Base-by-base conservation (phyloP, 2,888 invertebrate species). In the Phragmatobia fuliginosa region DNA sequence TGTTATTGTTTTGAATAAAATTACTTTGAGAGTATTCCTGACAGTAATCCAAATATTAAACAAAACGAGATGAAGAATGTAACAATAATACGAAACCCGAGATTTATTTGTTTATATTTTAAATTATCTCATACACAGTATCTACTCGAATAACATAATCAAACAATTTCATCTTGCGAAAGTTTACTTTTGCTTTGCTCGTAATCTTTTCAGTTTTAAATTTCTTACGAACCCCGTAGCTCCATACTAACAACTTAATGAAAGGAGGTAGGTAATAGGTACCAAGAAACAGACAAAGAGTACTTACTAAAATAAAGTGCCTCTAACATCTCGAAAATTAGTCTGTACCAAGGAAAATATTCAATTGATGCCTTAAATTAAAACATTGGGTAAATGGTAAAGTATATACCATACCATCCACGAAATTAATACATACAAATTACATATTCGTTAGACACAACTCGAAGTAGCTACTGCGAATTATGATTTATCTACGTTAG, bases 31-130 rank as follows among this genome's bases (percentile, higher is more conserved):
- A 52, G 1, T 64, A 33, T 49, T 49, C 33, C 49, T 64, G 63
- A 64, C 49, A 32, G 8, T 64, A 52, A 49, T n/a, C 49, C 49
- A 64, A 64, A 64, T 62, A 62, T 18, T 45, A 31, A 45, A 64
- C 21, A 64, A 28, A 56, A 31, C 65, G 25, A 60, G 38, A 68
- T 70, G 56, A 52, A 69, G 68, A 64, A 1, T 45, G 70, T 62
- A 61, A 62, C 32, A 60, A 33, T 33, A 60, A 33, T n/a, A 33
- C 8, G 33, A 4, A 60, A 60, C 28, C 56, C 56, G 56, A 56
- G 28, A 56, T 28, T 56, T 56, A 56, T 56, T 56, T 56, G 28
- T 56, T 56, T 56, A 56, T 28, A 16, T 56, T 49, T 56, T 28
- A 28, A 16, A 56, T 28, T 28, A 28, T 56, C 28, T 56, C 56